These are phyloP conservation scores for Montipora sp. DNA, from an alignment of 64 coral and sea anemone genomes.

Conservation along the genomic window DNA sequence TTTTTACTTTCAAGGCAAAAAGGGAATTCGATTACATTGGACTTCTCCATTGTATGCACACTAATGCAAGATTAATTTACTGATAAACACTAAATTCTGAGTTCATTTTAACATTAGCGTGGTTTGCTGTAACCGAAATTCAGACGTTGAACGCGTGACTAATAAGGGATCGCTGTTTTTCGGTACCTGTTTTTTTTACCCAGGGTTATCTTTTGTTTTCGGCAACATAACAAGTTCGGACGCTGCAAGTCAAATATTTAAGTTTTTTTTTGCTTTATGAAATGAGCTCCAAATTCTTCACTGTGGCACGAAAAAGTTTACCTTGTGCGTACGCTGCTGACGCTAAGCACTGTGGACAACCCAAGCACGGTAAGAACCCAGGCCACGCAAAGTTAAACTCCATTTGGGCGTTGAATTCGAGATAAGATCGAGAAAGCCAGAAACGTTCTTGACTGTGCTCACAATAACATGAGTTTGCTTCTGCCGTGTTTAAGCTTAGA, in stretches of 20 bases:
- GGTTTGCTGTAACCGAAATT: too few relatives aligned
- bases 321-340: neutral
- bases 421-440: neutral
- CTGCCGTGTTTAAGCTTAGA: neutral
- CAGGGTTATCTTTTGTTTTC: neutral
- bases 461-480: neutral
- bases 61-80: too few relatives aligned
- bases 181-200: neutral
- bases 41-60: too few relatives aligned
- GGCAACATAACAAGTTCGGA: neutral
- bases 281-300: neutral
- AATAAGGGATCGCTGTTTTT: neutral
- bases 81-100: too few relatives aligned
- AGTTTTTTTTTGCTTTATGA: neutral
- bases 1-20: too few relatives aligned
- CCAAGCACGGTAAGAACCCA: neutral
- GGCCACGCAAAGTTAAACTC: slow-evolving; percentile 10
- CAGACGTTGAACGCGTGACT: too few relatives aligned
- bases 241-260: neutral
- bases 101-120: too few relatives aligned
- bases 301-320: neutral
- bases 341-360: slow-evolving; percentile 24
- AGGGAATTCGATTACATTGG: too few relatives aligned
- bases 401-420: neutral
- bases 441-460: neutral